These are phyloP conservation scores for Plebejus argus DNA, from an alignment of 2,888 invertebrate genomes.

Conservation along the genomic window DNA sequence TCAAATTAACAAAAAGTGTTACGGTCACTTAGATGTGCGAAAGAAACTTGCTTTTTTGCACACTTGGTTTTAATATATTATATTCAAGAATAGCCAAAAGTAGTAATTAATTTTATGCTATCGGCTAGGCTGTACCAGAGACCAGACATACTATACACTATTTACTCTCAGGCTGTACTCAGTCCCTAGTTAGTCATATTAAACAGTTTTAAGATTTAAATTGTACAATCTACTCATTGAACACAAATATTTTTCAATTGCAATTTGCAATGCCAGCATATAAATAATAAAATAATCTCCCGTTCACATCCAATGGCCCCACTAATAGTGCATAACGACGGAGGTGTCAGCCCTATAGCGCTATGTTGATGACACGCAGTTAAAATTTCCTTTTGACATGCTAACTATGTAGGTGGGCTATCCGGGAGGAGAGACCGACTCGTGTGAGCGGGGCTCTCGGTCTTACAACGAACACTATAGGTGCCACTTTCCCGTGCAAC, in stretches of 20 bases:
- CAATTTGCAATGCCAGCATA: too few species aligned
- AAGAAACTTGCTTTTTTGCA: too few species aligned
- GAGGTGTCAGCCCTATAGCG: not conserved
- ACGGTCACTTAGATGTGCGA: not conserved
- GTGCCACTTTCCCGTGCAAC: not conserved
- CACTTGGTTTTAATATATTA: too few species aligned
- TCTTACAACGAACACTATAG: not conserved
- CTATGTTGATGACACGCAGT: conserved; percentile 13
- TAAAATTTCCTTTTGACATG: conserved; percentile 10
- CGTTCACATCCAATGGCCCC: not conserved
- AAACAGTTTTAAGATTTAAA: too few species aligned
- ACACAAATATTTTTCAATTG: too few species aligned
- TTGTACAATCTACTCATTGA: too few species aligned
- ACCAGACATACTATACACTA: too few species aligned
- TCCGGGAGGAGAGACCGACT: not conserved
- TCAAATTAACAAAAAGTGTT: not conserved
- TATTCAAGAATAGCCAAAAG: too few species aligned
- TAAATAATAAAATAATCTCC: too few species aligned
- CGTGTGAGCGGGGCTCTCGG: not conserved
- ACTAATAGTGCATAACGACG: not conserved
- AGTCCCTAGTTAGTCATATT: too few species aligned
- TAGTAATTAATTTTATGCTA: not conserved
- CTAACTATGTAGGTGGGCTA: conserved; percentile 18
- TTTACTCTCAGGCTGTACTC: too few species aligned
- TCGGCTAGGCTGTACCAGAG: too few species aligned